Percentiles rank a stretch among this genome's conserved stretches.
Conservation (phyloP, 2,797 vertebrate genomes). For the Ceryle rudis region DNA sequence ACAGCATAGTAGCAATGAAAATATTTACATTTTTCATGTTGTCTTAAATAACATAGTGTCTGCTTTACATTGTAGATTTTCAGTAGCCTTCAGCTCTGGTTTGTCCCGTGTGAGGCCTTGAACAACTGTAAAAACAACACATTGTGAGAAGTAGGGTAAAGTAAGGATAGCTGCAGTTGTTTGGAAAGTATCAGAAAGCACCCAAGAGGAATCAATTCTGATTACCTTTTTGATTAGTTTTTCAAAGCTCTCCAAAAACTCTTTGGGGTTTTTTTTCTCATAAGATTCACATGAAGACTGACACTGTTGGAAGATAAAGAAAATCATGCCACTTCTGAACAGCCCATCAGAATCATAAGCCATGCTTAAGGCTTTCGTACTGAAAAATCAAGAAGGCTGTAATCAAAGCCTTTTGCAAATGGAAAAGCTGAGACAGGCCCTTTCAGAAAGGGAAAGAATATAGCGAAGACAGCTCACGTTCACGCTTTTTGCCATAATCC, state of each 20-base stretch:
- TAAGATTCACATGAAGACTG: conserved; percentile 71
- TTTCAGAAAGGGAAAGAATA: neutral
- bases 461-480: neutral
- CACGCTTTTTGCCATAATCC: neutral
- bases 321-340: neutral
- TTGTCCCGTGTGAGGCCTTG: conserved; percentile 2
- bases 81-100: neutral
- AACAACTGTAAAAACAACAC: conserved; percentile 67
- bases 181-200: neutral
- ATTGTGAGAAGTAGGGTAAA: neutral
- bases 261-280: conserved; percentile 17
- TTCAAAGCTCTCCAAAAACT: conserved; percentile 71
- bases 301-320: conserved; percentile 66
- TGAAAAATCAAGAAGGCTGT: neutral
- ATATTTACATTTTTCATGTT: conserved; percentile 29
- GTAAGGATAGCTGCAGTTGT: neutral
- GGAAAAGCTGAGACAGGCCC: neutral
- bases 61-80: conserved; percentile 52
- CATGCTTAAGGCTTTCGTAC: neutral
- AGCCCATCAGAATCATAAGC: neutral
- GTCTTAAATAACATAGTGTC: conserved; percentile 71
- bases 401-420: neutral
- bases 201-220: neutral
- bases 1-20: neutral
- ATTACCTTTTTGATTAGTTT: conserved; percentile 75